Percentiles rank a stretch among this genome's conserved stretches.
Evolutionary conservation across 2,888 invertebrate species (phyloP).

Genomic region (Reticulitermes lucifugus): DNA sequence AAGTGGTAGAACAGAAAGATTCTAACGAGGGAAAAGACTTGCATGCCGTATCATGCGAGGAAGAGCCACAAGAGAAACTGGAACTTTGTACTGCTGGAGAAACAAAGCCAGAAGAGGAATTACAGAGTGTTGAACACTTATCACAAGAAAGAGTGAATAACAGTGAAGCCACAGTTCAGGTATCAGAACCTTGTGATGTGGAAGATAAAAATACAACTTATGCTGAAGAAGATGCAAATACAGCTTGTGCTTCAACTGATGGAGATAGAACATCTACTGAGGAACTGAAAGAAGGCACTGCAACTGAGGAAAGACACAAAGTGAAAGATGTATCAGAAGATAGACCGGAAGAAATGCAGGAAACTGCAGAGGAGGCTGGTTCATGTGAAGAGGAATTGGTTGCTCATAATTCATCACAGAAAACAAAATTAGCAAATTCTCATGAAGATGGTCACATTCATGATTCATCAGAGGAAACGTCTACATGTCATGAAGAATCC

Average conservation of each 20-base stretch:
- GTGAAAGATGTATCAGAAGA: slow-evolving; percentile 36
- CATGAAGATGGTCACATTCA: slow-evolving; percentile 59
- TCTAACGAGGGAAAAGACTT: too few relatives aligned
- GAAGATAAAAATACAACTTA: slow-evolving; percentile 11
- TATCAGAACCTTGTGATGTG: slow-evolving; percentile 19
- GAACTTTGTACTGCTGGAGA: neutral
- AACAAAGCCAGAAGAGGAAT: neutral
- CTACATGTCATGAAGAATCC: neutral
- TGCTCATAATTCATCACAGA: neutral
- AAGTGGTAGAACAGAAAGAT: too few relatives aligned
- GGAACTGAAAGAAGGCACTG: neutral
- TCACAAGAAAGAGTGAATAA: neutral
- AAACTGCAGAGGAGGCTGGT: slow-evolving; percentile 10
- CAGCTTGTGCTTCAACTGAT: neutral
- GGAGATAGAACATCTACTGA: neutral
- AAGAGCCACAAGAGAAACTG: neutral
- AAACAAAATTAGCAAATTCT: slow-evolving; percentile 46
- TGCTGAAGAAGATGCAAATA: slow-evolving; percentile 27
- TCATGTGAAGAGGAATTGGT: slow-evolving; percentile 8
- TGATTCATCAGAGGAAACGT: slow-evolving; percentile 42
- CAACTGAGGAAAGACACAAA: slow-evolving; percentile 26
- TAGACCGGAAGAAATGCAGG: slow-evolving; percentile 24
- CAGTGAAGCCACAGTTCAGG: neutral
- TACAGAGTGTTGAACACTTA: neutral
- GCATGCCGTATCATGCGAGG: neutral